Base-by-base conservation (phyloP, 2,113 vertebrate genomes). In the Accipiter cooperii region DNA sequence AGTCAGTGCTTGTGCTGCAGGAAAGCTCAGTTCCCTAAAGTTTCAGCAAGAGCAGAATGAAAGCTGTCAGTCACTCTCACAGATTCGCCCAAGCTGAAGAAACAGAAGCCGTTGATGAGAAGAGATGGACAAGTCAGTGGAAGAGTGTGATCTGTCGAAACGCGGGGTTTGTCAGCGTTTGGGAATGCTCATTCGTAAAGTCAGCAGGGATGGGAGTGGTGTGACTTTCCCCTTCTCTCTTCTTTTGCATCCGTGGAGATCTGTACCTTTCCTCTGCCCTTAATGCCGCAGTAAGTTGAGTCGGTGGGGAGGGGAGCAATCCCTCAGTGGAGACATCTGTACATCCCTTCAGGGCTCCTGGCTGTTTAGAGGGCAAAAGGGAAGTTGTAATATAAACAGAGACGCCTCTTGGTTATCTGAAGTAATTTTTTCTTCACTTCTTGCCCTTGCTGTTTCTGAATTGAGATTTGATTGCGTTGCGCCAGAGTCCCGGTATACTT, bases 181-280 rank as follows among this genome's bases (percentile, higher is more conserved):
- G 57, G 31, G 47, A 51, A 46, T 33, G 54, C 5, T 52, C 74
- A 5, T 52, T 79, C 0, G 2, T 47, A 7, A 90, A 65, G 31
- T 42, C n/a, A 28, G n/a, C 42, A 44, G 64, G 22, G 76, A 7
- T n/a, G 57, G 22, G 31, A 49, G n/a, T 7, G 21, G 25, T 68
- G 49, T 3, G 38, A 46, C 36, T 77, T 46, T 51, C 9, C 54
- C 26, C 17, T 63, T 44, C 36, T 69, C 14, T 52, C 33, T 28
- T 24, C 31, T 46, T 83, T 52, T n/a, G 4, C 2, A 0, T 10
- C 24, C 2, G 0, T 8, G n/a, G 31, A 52, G 75, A 47, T 21
- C 16, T 42, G 13, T 10, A 17, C 20, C 29, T 64, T 65, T 42
- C 44, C 13, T 54, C 24, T 70, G 49, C 60, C 15, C 1, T 25